These are phyloP conservation scores for Reinhardtius hippoglossoides DNA, from an alignment of 2,113 vertebrate genomes.

Conservation along the genomic window DNA sequence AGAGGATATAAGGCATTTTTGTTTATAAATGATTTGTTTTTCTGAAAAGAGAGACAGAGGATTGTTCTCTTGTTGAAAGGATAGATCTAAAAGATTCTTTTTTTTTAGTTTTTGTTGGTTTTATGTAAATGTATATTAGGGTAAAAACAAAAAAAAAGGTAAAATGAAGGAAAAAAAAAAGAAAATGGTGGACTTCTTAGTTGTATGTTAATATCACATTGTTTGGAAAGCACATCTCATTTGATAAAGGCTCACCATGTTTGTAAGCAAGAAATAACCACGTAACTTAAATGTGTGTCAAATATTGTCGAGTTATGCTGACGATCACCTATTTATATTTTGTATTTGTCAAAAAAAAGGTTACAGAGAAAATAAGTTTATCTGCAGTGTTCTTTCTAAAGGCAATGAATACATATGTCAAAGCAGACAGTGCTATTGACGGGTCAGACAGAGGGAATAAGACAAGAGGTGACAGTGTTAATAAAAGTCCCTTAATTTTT, in stretches of 20 bases:
- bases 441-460: background rate
- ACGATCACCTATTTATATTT: conserved; percentile 81
- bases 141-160: conserved; percentile 56
- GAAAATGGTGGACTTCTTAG: conserved; percentile 66
- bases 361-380: conserved; percentile 52
- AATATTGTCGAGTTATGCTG: conserved; percentile 62
- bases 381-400: conserved; percentile 67
- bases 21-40: conserved; percentile 71
- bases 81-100: conserved; percentile 66
- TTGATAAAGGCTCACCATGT: conserved; percentile 76
- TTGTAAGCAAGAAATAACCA: conserved; percentile 76
- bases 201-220: conserved; percentile 78
- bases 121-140: conserved; percentile 85
- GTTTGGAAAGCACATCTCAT: conserved; percentile 78
- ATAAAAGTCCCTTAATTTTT: conserved; percentile 41
- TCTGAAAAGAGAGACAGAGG: conserved; percentile 48
- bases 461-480: conserved; percentile 32
- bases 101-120: conserved; percentile 77
- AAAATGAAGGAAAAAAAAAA: conserved; percentile 45
- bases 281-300: conserved; percentile 76
- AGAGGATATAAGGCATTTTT: conserved; percentile 70
- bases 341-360: conserved; percentile 68
- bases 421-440: conserved; percentile 8
- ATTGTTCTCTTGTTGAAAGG: conserved; percentile 55
- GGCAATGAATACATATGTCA: background rate